phyloP scores from a whole-genome alignment of 2,113 vertebrate species.

The Megaceryle torquata region DNA sequence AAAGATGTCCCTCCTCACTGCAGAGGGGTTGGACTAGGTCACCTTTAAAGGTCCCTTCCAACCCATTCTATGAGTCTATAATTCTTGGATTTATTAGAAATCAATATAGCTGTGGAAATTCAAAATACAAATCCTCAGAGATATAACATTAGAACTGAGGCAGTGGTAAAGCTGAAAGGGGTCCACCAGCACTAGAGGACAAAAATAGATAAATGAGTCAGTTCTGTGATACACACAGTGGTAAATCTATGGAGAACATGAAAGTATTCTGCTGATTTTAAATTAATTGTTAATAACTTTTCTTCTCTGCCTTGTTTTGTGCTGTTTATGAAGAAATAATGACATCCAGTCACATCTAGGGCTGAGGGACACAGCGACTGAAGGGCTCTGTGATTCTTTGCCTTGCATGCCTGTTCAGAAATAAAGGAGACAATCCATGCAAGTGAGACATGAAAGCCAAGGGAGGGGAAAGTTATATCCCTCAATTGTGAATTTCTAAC shows the following conservation, averaged over 20 bases:
- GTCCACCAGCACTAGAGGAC: neutral
- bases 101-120: neutral
- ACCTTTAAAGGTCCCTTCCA: no score
- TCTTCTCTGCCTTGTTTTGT: neutral
- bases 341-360: neutral
- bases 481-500: neutral
- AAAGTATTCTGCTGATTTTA: neutral
- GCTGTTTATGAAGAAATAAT: neutral
- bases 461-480: neutral
- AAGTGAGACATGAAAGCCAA: neutral
- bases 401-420: neutral
- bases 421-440: neutral
- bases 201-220: neutral
- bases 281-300: neutral
- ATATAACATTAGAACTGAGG: neutral
- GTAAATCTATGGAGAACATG: neutral
- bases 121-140: neutral
- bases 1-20: no score
- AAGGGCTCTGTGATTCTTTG: neutral
- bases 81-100: neutral
- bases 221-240: neutral
- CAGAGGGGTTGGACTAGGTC: no score
- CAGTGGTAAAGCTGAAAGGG: neutral
- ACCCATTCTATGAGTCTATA: no score
- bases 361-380: rapidly evolving